Conservation (phyloP, 92 coral and sea anemone genomes). For the Diadumene lineata region DNA sequence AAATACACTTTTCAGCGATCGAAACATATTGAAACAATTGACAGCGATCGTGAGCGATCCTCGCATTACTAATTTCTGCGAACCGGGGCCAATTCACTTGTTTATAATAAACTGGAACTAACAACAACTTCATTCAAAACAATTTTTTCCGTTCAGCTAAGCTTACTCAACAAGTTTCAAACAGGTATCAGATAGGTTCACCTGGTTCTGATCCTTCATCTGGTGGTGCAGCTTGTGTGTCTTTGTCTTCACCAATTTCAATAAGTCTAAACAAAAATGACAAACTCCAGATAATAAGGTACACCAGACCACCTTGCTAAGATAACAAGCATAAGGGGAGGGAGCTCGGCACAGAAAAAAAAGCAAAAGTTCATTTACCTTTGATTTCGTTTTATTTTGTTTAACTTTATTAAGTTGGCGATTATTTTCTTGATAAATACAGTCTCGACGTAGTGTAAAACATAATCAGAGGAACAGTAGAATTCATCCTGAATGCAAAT, state of each 20-base stretch:
- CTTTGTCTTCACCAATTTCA: conserved; percentile 23
- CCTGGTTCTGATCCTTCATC: neutral
- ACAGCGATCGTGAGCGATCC: neutral
- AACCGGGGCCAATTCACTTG: too few relatives aligned
- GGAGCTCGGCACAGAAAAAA: conserved; percentile 18
- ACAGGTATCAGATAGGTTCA: neutral
- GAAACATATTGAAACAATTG: neutral
- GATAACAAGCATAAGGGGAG: too few relatives aligned
- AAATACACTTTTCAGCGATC: too few relatives aligned
- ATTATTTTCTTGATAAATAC: conserved; percentile 72
- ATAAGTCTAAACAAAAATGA: neutral
- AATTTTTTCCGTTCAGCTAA: too few relatives aligned
- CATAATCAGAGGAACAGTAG: conserved; percentile 48
- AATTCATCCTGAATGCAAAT: conserved; percentile 74
- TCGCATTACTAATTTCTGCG: neutral
- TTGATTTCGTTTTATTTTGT: conserved; percentile 38
- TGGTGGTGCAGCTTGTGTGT: conserved; percentile 5
- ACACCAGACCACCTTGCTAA: too few relatives aligned
- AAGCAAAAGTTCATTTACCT: conserved; percentile 15
- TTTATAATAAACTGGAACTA: neutral
- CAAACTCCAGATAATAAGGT: neutral
- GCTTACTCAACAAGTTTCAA: neutral
- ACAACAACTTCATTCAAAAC: too few relatives aligned
- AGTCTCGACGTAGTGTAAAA: conserved; percentile 69
- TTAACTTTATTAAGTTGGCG: conserved; percentile 43